These are phyloP conservation scores for Xiphophorus hellerii DNA, from an alignment of 2,113 vertebrate genomes.

Conservation along the genomic window DNA sequence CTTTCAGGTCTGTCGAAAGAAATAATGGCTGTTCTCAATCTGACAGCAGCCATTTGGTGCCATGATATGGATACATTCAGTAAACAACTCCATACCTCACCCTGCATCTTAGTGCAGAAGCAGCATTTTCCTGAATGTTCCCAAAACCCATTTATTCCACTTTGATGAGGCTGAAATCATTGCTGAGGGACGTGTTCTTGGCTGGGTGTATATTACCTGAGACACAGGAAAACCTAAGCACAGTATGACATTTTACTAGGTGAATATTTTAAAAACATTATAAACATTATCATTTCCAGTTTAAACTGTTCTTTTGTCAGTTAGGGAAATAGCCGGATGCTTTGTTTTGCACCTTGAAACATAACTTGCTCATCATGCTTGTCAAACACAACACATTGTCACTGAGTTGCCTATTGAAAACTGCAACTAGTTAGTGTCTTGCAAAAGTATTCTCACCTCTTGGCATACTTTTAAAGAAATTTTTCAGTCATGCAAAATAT, in stretches of 20 bases:
- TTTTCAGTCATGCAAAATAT: too few species aligned
- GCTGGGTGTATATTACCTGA: neutral
- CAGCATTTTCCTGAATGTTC: neutral
- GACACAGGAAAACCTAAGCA: neutral
- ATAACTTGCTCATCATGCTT: slow-evolving; percentile 21
- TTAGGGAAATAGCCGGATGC: neutral
- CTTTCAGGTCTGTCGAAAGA: slow-evolving; percentile 6
- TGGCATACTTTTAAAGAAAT: too few species aligned
- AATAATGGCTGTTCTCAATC: neutral
- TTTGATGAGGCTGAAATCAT: slow-evolving; percentile 3
- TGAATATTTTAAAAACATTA: neutral
- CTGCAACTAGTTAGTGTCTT: neutral
- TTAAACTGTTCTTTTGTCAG: neutral
- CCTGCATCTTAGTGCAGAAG: neutral
- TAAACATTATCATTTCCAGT: neutral
- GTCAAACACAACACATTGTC: slow-evolving; percentile 2
- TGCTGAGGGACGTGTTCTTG: neutral
- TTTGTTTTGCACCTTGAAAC: slow-evolving; percentile 7
- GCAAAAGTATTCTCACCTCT: too few species aligned
- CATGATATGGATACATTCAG: neutral
- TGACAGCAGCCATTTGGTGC: neutral
- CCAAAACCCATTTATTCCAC: slow-evolving; percentile 3
- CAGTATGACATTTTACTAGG: neutral
- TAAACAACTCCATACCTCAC: slow-evolving; percentile 4
- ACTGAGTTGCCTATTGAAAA: slow-evolving; percentile 12